Evolutionary conservation across 1,140 invertebrate genomes (phyloP), one percentile per base, ranked within the genome.

Genomic region (Atopsyche davidsoni): DNA sequence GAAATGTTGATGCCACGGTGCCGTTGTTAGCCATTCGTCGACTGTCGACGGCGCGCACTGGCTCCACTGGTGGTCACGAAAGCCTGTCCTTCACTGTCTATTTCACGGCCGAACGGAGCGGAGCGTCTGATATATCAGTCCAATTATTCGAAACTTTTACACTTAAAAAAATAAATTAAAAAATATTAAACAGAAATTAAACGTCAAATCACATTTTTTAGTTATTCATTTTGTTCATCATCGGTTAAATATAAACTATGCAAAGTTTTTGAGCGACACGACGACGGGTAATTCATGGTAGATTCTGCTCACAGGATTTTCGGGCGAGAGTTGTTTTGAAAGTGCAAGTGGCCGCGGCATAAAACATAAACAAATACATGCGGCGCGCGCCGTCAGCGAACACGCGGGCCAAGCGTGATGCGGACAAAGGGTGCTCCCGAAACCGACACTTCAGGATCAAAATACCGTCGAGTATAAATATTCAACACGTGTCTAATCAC

Each of bases 1-100:
- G 66, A 55, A 67, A 67, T 58, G 60, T 71, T 60, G 71, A 66
- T 61, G 72, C 66, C 53, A 64, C 67, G 57, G 56, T 64, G 69
- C 60, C 73, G 68, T 64, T 78, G 75, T 72, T 73, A 65, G 70
- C 72, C 72, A 74, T 74, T 66, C 50, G 55, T 34, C 35, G 19
- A 23, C 22, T 22, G 40, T 25, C 48, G 39, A 36, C 41, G 38
- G 24, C 46, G 48, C 48, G 40, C 22, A 43, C 48, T 34, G 39
- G n/a, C 19, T 35, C 40, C 39, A 34, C 16, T 34, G n/a, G 16
- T 34, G n/a, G 16, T 34, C 32, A 34, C 32, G 16, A 34, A 34
- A 34, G n/a, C 32, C 32, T 34, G 32, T 34, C 16, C 32, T 13
- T 34, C 32, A 11, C n/a, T 34, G 32, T 34, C 32, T 16, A 13